Conservation (phyloP, 2,797 vertebrate genomes). For the Triplophysa bombifrons region DNA sequence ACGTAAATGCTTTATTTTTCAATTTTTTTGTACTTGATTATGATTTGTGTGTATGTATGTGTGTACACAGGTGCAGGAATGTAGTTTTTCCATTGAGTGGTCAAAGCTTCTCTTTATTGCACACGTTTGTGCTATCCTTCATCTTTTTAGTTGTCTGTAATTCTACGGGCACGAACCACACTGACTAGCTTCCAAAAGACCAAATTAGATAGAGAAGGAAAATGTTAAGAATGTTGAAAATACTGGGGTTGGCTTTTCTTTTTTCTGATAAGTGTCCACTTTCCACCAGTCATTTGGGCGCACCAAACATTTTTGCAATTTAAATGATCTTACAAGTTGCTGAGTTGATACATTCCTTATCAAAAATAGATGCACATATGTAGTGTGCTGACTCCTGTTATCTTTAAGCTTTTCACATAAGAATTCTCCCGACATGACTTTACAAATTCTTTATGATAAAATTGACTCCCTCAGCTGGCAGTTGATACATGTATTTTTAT, state of each 20-base stretch:
- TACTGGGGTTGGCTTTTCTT: constrained; percentile 66
- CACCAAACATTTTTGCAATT: constrained; percentile 60
- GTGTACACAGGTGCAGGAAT: constrained; percentile 42
- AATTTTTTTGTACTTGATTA: neutral
- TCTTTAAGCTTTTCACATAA: constrained; percentile 8
- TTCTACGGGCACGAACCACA: constrained; percentile 63
- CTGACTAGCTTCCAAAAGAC: constrained; percentile 65
- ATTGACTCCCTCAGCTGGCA: constrained; percentile 2
- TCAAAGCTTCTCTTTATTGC: constrained; percentile 45
- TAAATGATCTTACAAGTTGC: constrained; percentile 55
- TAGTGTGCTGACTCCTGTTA: constrained; percentile 25
- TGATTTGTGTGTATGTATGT: neutral
- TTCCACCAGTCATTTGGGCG: constrained; percentile 62
- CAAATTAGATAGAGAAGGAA: constrained; percentile 66
- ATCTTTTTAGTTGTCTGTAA: constrained; percentile 63
- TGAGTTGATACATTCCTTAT: constrained; percentile 55
- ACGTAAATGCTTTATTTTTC: constrained; percentile 5
- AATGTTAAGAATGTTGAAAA: constrained; percentile 75
- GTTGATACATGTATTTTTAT: constrained; percentile 35
- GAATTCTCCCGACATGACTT: constrained; percentile 20
- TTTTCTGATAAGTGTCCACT: constrained; percentile 71
- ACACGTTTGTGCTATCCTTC: constrained; percentile 59
- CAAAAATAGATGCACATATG: constrained; percentile 44
- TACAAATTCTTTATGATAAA: constrained; percentile 29
- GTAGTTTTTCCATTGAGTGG: constrained; percentile 37